Base-by-base conservation (phyloP, 2,113 vertebrate genomes). In the Ictalurus punctatus region DNA sequence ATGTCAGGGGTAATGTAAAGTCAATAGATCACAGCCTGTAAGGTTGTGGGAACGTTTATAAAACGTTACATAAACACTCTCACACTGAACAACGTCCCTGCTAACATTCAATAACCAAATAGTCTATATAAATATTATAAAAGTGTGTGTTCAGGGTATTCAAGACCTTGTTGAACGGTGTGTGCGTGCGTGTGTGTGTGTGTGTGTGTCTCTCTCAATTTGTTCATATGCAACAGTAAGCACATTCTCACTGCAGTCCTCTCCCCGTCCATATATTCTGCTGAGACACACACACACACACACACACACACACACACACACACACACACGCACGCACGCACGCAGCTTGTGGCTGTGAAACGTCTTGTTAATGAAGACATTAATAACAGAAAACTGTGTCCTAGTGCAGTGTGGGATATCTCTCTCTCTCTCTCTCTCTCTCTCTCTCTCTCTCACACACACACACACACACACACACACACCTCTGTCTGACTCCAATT, bases 401-500 rank as follows among this genome's bases (percentile, higher is more conserved):
- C 58, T 65, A 65, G 59, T 23, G 59, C 12, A 65, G 30, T 44
- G 14, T 84, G 37, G 34, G 34, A 84, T 40, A 83, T 83, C 13
- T 83, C 12, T n/a, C 25, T 7, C 25, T 21, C 52, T n/a, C 63
- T 13, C 63, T n/a, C 59, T 37, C 30, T 83, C 13, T 83, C 12
- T n/a, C 25, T 7, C 25, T 21, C 52, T n/a, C 63, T 13, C 63
- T n/a, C 59, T 37, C 27, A 69, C 65, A n/a, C 27, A 69, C 67
- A 67, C 63, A 67, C 63, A 67, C 63, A 67, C 63, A 67, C 63
- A 67, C 65, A 30, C 27, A 69, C 65, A 69, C 67, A 69, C 27
- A 7, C 61, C 21, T 25, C 48, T 84, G 1, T 86, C 91, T 87
- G 90, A 92, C 90, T 91, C 88, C 86, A 91, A 89, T 90, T 92